These are phyloP conservation scores for Barypeithes pellucidus DNA, from an alignment of 2,888 invertebrate genomes.

Conservation along the genomic window DNA sequence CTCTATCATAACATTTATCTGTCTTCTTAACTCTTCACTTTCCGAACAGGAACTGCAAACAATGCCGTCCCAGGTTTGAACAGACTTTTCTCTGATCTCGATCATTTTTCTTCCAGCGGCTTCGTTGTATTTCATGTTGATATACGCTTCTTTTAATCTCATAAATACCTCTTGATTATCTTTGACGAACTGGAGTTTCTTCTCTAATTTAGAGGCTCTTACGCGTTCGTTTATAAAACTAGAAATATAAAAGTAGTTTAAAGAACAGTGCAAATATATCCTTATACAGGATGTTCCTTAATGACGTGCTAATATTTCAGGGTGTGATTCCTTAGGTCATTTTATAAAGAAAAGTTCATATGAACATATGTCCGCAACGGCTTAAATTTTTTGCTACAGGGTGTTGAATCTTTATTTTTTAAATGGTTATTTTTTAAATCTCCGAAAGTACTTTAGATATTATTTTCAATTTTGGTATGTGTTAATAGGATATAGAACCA, in stretches of 20 bases:
- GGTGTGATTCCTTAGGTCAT: too few relatives aligned
- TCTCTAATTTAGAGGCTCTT: constrained; percentile 61
- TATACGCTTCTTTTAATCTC: constrained; percentile 64
- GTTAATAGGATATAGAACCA: too few relatives aligned
- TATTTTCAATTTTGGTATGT: too few relatives aligned
- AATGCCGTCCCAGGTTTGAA: constrained; percentile 65
- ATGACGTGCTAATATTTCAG: too few relatives aligned
- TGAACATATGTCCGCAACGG: too few relatives aligned
- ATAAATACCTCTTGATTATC: constrained; percentile 65
- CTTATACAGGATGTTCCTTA: too few relatives aligned
- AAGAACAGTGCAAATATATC: too few relatives aligned
- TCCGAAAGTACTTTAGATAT: too few relatives aligned
- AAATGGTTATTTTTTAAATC: too few relatives aligned
- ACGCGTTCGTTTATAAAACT: constrained; percentile 56
- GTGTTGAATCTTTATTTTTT: too few relatives aligned
- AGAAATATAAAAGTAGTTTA: constrained; percentile 19
- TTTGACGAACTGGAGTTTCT: constrained; percentile 65
- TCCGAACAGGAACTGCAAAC: constrained; percentile 61
- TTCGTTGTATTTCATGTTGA: constrained; percentile 65
- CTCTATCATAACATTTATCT: constrained; percentile 56
- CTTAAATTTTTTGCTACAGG: too few relatives aligned
- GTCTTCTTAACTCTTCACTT: constrained; percentile 60
- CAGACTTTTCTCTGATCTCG: constrained; percentile 63
- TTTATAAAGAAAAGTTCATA: too few relatives aligned
- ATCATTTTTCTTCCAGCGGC: constrained; percentile 61